phyloP scores from a whole-genome alignment of 2,888 invertebrate species.

The Luffia ferchaultella region DNA sequence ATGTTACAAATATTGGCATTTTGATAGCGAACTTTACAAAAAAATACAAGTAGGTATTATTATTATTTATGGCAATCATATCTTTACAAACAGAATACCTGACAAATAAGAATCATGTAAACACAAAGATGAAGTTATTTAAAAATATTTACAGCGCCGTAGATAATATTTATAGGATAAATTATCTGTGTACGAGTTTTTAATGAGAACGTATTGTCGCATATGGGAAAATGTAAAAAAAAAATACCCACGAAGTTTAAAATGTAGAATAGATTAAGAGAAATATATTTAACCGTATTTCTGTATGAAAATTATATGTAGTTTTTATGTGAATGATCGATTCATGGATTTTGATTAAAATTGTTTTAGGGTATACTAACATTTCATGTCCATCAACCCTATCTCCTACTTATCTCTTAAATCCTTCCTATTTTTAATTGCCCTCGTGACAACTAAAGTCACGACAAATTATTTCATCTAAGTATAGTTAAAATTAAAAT shows the following conservation, averaged over 20 bases:
- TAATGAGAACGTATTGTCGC: slow-evolving; percentile 30
- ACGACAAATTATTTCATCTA: too few relatives aligned
- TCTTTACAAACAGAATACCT: slow-evolving; percentile 57
- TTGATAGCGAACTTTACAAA: too few relatives aligned
- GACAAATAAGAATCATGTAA: slow-evolving; percentile 23
- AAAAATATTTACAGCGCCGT: not conserved
- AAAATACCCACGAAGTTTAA: slow-evolving; percentile 50
- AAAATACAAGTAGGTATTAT: too few relatives aligned
- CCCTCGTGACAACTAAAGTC: too few relatives aligned
- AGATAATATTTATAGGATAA: not conserved
- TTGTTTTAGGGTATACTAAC: slow-evolving; percentile 48
- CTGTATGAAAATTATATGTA: slow-evolving; percentile 67
- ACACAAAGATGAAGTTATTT: not conserved
- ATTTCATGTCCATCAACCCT: slow-evolving; percentile 8
- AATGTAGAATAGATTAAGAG: slow-evolving; percentile 58
- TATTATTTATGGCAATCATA: slow-evolving; percentile 38
- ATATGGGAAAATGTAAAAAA: slow-evolving; percentile 56
- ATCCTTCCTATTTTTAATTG: not conserved
- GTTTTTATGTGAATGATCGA: slow-evolving; percentile 63
- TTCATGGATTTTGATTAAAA: slow-evolving; percentile 61
- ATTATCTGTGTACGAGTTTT: not conserved
- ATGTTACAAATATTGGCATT: too few relatives aligned
- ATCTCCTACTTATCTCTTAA: not conserved
- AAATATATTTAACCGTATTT: slow-evolving; percentile 66
- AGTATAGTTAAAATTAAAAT: too few relatives aligned